Percentiles rank a stretch among this genome's conserved stretches.
Conservation (phyloP, 2,888 invertebrate genomes). For the Apamea monoglypha region DNA sequence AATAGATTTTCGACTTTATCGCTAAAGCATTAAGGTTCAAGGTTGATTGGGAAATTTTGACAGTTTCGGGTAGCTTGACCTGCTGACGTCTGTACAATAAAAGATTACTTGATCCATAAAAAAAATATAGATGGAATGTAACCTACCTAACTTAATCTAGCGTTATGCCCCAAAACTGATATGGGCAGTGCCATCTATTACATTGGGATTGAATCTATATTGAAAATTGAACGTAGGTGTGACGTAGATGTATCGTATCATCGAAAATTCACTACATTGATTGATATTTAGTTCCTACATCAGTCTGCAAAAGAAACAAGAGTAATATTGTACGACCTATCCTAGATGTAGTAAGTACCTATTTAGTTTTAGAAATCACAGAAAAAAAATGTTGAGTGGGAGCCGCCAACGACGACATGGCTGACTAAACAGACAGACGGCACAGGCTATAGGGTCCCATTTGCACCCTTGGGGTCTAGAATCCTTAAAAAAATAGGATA, state of each 20-base stretch:
- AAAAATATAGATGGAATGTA: neutral
- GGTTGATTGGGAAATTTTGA: too few relatives aligned
- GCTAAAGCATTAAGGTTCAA: too few relatives aligned
- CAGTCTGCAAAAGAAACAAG: neutral
- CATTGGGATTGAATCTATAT: conserved; percentile 12
- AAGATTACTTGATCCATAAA: neutral
- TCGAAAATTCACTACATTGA: conserved; percentile 35
- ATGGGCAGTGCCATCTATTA: conserved; percentile 43
- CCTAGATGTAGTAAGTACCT: neutral
- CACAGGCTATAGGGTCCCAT: neutral
- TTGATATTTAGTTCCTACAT: conserved; percentile 24
- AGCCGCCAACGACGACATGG: neutral
- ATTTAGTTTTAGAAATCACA: neutral
- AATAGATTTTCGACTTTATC: too few relatives aligned
- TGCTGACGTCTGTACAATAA: too few relatives aligned
- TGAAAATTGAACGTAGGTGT: conserved; percentile 12
- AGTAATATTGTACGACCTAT: neutral
- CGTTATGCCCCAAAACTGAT: conserved; percentile 30
- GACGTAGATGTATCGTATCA: conserved; percentile 35
- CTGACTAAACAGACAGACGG: neutral
- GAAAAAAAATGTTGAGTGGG: neutral
- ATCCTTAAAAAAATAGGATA: neutral
- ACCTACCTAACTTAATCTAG: conserved; percentile 19
- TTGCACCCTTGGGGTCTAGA: neutral
- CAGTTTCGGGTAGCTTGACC: too few relatives aligned